Base-by-base conservation (phyloP, 2,113 vertebrate genomes). In the Tenrec ecaudatus region DNA sequence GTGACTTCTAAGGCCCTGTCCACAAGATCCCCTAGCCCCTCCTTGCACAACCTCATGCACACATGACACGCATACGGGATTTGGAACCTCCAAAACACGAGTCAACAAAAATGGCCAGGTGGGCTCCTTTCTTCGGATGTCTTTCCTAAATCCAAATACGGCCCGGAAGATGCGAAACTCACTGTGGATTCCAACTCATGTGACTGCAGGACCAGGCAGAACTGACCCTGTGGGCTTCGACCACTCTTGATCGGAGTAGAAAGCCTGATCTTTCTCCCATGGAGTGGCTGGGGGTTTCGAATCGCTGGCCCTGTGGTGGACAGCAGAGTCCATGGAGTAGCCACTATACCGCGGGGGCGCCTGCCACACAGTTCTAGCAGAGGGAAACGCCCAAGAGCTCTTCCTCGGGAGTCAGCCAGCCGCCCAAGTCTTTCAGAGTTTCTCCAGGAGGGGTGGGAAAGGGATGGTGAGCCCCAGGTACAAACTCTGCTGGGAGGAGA, bases 71-170 rank as follows among this genome's bases (percentile, higher is more conserved):
- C 31, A 53, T 33, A 84, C 27, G 2, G 1, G 81, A 38, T 84
- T 58, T 7, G 80, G 43, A 95, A 43, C 53, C 79, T 94, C 57
- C 62, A 86, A 91, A 88, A 23, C 75, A 36, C 60, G 16, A 92
- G 29, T 81, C 76, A 88, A 27, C 47, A 66, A 88, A 31, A 94
- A 6, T 82, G 38, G 77, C 1, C 2, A 33, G 58, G 69, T 11
- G 82, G 31, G 33, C 66, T 84, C 79, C 57, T 85, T 71, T 36
- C 66, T 57, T 36, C 43, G 58, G 87, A 40, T 2, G 33, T 91
- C 62, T 84, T 80, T 71, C 80, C 43, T 78, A 79, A 7, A 64
- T 73, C 85, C 66, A 86, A 19, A 85, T 5, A 93, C 95, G 58
- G 68, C 23, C 57, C 68, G 40, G 81, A 89, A 85, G 73, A 89